Evolutionary conservation across 2,888 invertebrate species (phyloP).

Genomic region (Myopa tessellatipennis): DNA sequence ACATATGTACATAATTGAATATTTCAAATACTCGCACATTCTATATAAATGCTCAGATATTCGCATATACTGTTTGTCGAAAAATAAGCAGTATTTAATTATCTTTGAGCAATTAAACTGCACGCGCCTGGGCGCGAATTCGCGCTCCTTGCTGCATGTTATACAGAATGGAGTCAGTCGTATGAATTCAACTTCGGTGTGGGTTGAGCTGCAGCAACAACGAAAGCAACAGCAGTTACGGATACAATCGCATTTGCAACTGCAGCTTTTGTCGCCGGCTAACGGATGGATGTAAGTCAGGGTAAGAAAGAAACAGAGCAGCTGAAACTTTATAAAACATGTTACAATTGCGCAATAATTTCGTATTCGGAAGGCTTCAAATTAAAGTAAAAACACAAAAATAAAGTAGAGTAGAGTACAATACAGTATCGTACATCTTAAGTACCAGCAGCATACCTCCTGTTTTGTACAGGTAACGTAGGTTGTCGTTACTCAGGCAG

Average conservation of each 20-base stretch:
- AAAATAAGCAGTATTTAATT: not conserved
- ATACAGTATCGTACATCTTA: no score
- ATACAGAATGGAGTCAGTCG: not conserved
- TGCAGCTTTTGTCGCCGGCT: not conserved
- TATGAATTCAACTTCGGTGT: slow-evolving; percentile 23
- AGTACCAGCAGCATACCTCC: no score
- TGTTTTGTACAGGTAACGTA: no score
- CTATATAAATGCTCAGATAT: no score
- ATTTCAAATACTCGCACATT: no score
- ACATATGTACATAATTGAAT: no score
- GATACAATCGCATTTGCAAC: slow-evolving; percentile 9
- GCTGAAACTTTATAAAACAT: not conserved
- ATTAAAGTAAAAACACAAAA: no score
- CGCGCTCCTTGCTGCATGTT: no score
- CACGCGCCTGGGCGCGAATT: slow-evolving; percentile 1
- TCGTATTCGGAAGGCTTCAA: no score
- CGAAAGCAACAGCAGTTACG: slow-evolving; percentile 3
- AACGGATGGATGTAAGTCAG: not conserved
- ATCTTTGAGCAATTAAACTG: not conserved
- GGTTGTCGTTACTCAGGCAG: no score
- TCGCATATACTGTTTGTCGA: not conserved
- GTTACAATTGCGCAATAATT: not conserved
- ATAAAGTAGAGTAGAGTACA: no score
- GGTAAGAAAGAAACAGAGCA: not conserved
- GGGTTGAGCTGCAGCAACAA: slow-evolving; percentile 26